Percentiles rank a stretch among this genome's conserved stretches.
phyloP scores from a whole-genome alignment of 2,797 vertebrate genomes.

The Dendrocincla fuliginosa region DNA sequence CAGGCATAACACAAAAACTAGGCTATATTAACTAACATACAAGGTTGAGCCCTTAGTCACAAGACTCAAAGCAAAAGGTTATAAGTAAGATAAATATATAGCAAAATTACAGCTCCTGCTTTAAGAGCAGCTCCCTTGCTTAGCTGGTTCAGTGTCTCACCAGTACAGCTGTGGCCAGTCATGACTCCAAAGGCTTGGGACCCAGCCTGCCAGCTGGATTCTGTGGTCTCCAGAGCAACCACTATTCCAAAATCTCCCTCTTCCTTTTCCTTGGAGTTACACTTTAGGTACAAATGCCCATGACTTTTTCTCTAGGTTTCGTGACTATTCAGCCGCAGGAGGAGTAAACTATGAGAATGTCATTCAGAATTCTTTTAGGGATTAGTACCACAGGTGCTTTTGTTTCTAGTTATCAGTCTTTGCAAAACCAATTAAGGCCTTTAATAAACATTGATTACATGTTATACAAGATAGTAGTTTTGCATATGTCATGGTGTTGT shows the following conservation, averaged over 20 bases:
- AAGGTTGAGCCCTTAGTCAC: not conserved
- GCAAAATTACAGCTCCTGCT: not conserved
- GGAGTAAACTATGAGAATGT: not conserved
- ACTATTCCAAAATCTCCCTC: not conserved
- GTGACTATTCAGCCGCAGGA: fast-evolving
- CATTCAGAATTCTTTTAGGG: not conserved
- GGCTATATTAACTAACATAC: not conserved
- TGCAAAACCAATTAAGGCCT: not conserved
- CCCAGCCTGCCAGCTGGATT: not conserved
- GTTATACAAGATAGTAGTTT: not conserved
- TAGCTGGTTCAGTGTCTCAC: not conserved
- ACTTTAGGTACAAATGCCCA: not conserved
- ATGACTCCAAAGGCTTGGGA: not conserved
- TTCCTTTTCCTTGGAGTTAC: not conserved
- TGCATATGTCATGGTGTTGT: not conserved
- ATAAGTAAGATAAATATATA: not conserved
- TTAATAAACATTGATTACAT: not conserved
- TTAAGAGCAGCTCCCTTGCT: not conserved
- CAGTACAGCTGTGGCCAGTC: fast-evolving
- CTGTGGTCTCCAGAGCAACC: not conserved
- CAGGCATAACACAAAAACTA: not conserved
- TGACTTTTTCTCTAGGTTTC: not conserved
- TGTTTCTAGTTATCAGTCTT: not conserved
- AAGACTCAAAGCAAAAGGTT: not conserved
- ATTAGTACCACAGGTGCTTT: not conserved